phyloP scores from a whole-genome alignment of 1,140 invertebrate species.

The Dreissena polymorpha region DNA sequence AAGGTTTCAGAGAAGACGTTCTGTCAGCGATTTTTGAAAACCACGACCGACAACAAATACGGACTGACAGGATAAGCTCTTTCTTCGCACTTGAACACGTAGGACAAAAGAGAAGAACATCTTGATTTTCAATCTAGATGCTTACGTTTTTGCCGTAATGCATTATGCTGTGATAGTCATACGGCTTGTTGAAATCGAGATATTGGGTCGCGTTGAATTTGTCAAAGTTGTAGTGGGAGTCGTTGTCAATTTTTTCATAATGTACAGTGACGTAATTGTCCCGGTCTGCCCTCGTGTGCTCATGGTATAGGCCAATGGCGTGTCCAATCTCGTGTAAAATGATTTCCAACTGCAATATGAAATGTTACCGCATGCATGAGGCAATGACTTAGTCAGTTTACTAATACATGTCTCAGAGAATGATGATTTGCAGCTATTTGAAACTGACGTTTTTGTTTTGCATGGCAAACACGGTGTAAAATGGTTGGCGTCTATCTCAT shows the following conservation, averaged over 20 bases:
- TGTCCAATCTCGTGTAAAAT: constrained; percentile 80
- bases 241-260: constrained; percentile 83
- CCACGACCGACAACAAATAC: no score
- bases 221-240: constrained; percentile 79
- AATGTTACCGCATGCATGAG: no score
- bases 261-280: constrained; percentile 84
- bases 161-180: constrained; percentile 81
- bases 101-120: no score
- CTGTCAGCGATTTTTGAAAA: no score
- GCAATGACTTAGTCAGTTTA: no score
- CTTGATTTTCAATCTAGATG: not conserved
- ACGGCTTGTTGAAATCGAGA: constrained; percentile 78
- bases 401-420: not conserved
- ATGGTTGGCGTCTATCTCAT: not conserved
- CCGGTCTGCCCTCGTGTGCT: constrained; percentile 85
- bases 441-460: not conserved
- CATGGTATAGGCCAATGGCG: constrained; percentile 81
- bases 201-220: constrained; percentile 77
- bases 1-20: no score
- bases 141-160: constrained; percentile 69
- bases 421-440: not conserved
- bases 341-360: constrained; percentile 50
- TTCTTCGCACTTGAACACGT: no score
- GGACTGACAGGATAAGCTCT: no score
- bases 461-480: not conserved